These are phyloP conservation scores for Poeciliopsis occidentalis DNA, from an alignment of 2,113 vertebrate genomes.

Conservation along the genomic window DNA sequence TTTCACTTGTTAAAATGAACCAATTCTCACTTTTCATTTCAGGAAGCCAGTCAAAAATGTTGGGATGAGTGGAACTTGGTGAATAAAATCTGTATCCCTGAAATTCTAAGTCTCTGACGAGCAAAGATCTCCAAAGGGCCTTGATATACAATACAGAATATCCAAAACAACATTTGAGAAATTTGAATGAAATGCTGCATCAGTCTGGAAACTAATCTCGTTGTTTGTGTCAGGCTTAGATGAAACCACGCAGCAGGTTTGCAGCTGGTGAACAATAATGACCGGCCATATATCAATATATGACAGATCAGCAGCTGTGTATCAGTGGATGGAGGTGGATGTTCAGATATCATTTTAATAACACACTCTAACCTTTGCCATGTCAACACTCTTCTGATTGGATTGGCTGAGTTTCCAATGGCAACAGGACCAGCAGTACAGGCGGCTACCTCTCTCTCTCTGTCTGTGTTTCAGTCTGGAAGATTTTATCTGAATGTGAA, in stretches of 20 bases:
- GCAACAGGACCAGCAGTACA: slow-evolving; percentile 6
- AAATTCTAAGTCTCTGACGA: too few species aligned
- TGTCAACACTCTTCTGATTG: slow-evolving; percentile 3
- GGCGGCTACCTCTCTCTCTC: neutral
- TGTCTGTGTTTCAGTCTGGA: neutral
- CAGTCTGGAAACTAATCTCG: neutral
- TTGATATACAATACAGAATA: too few species aligned
- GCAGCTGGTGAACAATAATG: neutral
- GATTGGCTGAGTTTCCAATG: neutral
- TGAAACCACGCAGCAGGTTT: neutral
- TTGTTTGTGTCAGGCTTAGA: too few species aligned
- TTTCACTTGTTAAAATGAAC: neutral
- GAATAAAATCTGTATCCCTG: too few species aligned
- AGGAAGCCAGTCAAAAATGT: too few species aligned
- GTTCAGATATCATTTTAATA: slow-evolving; percentile 12
- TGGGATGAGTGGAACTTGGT: too few species aligned
- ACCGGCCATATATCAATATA: neutral
- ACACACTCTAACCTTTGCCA: slow-evolving; percentile 3
- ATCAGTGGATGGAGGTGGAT: neutral
- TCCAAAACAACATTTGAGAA: too few species aligned
- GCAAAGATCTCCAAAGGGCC: too few species aligned
- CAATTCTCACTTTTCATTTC: neutral
- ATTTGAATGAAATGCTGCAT: too few species aligned
- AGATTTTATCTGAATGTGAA: slow-evolving; percentile 3
- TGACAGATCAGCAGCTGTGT: neutral